Conservation (phyloP, 1,140 invertebrate species). For the Aethina tumida region DNA sequence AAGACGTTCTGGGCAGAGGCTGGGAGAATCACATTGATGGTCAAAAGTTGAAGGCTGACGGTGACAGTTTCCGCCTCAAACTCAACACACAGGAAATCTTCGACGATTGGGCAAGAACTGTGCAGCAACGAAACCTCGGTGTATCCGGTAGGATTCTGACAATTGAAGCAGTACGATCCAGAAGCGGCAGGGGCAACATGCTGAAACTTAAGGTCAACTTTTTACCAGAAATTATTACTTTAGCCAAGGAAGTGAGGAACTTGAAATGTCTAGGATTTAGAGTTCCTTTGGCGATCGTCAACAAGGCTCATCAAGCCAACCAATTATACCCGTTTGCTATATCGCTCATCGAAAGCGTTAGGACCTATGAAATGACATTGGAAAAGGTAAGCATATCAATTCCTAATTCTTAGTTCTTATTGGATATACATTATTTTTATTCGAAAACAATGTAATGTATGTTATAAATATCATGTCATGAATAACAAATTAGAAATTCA, state of each 20-base stretch:
- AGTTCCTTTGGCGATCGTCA: conserved; percentile 94
- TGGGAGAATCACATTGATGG: conserved; percentile 99
- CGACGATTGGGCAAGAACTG: conserved; percentile 93
- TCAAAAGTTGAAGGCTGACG: conserved; percentile 94
- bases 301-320: conserved; percentile 98
- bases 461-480: no score
- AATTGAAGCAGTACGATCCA: conserved; percentile 78
- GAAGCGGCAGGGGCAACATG: conserved; percentile 78
- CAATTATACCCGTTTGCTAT: conserved; percentile 98
- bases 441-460: no score
- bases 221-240: conserved; percentile 93
- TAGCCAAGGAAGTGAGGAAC: conserved; percentile 97
- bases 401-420: no score
- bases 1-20: conserved; percentile 94
- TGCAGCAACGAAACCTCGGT: conserved; percentile 88
- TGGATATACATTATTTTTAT: no score
- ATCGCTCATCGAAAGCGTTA: conserved; percentile 94
- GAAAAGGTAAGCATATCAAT: conserved; percentile 92
- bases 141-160: conserved; percentile 91
- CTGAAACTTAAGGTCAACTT: conserved; percentile 95
- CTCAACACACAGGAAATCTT: conserved; percentile 94
- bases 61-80: conserved; percentile 93
- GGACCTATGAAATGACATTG: conserved; percentile 91
- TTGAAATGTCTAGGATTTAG: conserved; percentile 94
- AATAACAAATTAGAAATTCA: no score